Conservation (phyloP, 2,113 vertebrate genomes). For the Lipotes vexillifer region DNA sequence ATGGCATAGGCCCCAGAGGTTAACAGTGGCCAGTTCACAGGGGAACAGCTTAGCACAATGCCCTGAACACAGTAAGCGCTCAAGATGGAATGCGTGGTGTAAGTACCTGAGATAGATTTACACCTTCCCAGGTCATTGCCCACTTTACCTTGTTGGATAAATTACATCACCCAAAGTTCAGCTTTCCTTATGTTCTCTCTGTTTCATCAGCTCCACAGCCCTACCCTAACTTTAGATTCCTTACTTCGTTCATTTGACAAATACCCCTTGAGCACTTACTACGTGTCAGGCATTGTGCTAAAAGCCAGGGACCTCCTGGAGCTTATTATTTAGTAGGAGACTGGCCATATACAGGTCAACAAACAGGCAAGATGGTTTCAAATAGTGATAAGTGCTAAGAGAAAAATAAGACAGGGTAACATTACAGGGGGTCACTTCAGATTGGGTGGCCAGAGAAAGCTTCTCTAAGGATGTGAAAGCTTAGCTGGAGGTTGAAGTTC, state of each 20-base stretch:
- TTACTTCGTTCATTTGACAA: slow-evolving; percentile 16
- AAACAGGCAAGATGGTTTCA: not conserved
- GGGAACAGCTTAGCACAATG: not conserved
- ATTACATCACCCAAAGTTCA: not conserved
- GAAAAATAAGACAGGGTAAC: not conserved
- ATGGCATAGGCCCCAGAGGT: not conserved
- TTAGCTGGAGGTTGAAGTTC: not conserved
- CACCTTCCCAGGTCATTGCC: not conserved
- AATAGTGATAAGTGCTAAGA: not conserved
- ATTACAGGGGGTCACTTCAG: not conserved
- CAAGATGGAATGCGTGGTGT: not conserved
- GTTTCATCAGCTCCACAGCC: not conserved
- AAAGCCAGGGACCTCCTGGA: not conserved
- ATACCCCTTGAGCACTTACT: not conserved
- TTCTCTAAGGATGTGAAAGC: slow-evolving; percentile 4
- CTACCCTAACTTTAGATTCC: not conserved
- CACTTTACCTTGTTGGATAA: slow-evolving; percentile 16
- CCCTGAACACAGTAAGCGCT: not conserved
- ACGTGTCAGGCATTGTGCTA: not conserved
- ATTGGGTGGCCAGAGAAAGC: slow-evolving; percentile 2
- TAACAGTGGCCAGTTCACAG: slow-evolving; percentile 11
- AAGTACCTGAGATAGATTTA: not conserved
- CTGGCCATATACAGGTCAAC: not conserved
- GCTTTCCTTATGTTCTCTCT: not conserved
- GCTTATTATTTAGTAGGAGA: not conserved